Conservation (phyloP, 1,140 invertebrate species). For the Neodiprion pinetum region DNA sequence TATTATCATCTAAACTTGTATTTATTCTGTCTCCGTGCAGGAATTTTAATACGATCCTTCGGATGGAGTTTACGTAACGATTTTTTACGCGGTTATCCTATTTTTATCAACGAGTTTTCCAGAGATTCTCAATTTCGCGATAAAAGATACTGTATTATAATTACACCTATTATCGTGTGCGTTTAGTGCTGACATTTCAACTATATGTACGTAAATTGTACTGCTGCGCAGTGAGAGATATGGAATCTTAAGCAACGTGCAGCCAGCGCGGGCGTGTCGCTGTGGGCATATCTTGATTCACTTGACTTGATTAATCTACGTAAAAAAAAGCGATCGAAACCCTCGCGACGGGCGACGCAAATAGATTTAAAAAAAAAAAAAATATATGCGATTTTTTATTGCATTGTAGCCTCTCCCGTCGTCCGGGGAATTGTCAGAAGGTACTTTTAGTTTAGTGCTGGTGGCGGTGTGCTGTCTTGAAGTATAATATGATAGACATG, state of each 20-base stretch:
- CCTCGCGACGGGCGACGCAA: not conserved
- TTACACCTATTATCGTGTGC: no score
- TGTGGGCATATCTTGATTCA: not conserved
- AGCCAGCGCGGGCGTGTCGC: not conserved
- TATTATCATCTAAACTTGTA: no score
- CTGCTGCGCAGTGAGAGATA: no score
- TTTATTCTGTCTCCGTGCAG: no score
- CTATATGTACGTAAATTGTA: no score
- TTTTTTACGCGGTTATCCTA: constrained; percentile 3
- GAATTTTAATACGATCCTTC: no score
- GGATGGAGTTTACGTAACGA: not conserved
- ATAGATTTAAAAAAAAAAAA: not conserved
- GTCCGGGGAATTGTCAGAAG: not conserved
- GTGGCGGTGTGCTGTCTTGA: not conserved
- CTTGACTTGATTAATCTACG: not conserved
- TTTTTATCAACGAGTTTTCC: not conserved
- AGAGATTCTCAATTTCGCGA: not conserved
- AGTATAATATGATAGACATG: no score
- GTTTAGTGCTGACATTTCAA: no score
- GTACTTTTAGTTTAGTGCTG: constrained; percentile 5
- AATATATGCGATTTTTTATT: not conserved
- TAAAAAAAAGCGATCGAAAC: not conserved
- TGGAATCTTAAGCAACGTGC: not conserved
- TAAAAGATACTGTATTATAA: not conserved
- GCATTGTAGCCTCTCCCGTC: not conserved